A percentile compares a stretch with the other conserved stretches of the same genome.
Conservation (phyloP, 2,113 vertebrate genomes). For the Tragelaphus imberbis region DNA sequence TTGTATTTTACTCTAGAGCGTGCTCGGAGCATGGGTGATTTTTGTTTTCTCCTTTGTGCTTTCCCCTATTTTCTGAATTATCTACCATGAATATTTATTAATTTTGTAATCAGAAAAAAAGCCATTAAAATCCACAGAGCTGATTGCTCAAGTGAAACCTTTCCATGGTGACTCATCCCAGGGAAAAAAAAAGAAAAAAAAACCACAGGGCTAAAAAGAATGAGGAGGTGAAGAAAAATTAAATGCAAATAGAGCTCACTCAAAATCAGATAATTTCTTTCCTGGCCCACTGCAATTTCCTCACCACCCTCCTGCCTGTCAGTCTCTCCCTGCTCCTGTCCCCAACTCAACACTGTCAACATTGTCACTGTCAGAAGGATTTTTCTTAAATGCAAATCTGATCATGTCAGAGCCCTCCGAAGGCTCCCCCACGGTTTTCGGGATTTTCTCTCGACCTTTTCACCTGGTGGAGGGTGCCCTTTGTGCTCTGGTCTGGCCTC, state of each 20-base stretch:
- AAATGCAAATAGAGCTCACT: slow-evolving; percentile 67
- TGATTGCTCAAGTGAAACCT: slow-evolving; percentile 71
- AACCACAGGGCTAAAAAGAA: slow-evolving; percentile 43
- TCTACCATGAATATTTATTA: slow-evolving; percentile 76
- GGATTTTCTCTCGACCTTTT: background rate
- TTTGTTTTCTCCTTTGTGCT: slow-evolving; percentile 67
- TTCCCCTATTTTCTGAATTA: slow-evolving; percentile 68
- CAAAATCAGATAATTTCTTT: slow-evolving; percentile 63
- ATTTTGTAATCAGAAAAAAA: slow-evolving; percentile 75
- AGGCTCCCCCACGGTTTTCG: background rate
- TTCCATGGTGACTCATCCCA: slow-evolving; percentile 59
- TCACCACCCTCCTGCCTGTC: slow-evolving; percentile 41
- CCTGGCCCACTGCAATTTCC: slow-evolving; percentile 62
- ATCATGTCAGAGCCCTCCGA: background rate
- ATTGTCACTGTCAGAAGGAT: background rate
- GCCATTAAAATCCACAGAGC: slow-evolving; percentile 69
- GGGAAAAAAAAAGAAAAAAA: background rate
- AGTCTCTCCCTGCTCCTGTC: slow-evolving; percentile 5
- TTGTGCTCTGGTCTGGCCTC: background rate
- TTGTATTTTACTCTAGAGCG: slow-evolving; percentile 18
- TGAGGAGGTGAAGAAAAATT: slow-evolving; percentile 65
- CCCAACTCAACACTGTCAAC: background rate
- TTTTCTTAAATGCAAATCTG: slow-evolving; percentile 46
- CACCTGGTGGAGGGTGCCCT: background rate
- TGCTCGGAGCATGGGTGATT: slow-evolving; percentile 46